Percentiles rank a stretch among this genome's conserved stretches.
phyloP scores from a whole-genome alignment of 2,888 invertebrate genomes.

The Geotrupes spiniger region DNA sequence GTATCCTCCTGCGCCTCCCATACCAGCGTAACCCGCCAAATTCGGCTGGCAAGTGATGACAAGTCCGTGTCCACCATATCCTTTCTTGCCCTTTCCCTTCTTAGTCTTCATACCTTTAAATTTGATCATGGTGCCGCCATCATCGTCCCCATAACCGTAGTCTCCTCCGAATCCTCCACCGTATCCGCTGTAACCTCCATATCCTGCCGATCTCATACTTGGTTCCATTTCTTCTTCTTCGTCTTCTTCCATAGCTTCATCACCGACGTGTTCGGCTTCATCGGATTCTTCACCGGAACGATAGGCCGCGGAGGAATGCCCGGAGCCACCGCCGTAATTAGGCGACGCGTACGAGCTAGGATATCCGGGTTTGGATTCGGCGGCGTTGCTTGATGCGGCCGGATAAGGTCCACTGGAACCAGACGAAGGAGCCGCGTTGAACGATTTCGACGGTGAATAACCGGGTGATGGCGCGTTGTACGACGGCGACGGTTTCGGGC shows the following conservation, averaged over 20 bases:
- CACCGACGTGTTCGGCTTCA: slow-evolving; percentile 18
- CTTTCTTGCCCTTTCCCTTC: slow-evolving; percentile 25
- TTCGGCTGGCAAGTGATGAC: slow-evolving; percentile 50
- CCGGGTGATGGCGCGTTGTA: slow-evolving; percentile 25
- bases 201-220: slow-evolving; percentile 27
- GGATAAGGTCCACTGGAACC: slow-evolving; percentile 3
- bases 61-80: slow-evolving; percentile 37
- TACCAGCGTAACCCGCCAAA: slow-evolving; percentile 45
- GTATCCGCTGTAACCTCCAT: slow-evolving; percentile 20
- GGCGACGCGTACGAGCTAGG: slow-evolving; percentile 2
- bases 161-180: slow-evolving; percentile 17
- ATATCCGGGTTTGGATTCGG: slow-evolving; percentile 9
- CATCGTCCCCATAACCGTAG: slow-evolving; percentile 19
- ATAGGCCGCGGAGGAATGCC: slow-evolving; percentile 14
- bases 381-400: background rate
- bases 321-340: slow-evolving; percentile 4
- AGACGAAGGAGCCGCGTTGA: background rate
- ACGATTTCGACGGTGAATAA: slow-evolving; percentile 14
- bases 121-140: slow-evolving; percentile 20
- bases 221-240: slow-evolving; percentile 22
- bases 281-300: slow-evolving; percentile 17
- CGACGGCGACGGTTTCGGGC: slow-evolving; percentile 16
- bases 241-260: slow-evolving; percentile 26
- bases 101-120: slow-evolving; percentile 19
- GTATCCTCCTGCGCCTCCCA: slow-evolving; percentile 22